phyloP scores from a whole-genome alignment of 2,888 invertebrate genomes.

The Agrilus cyanescens region DNA sequence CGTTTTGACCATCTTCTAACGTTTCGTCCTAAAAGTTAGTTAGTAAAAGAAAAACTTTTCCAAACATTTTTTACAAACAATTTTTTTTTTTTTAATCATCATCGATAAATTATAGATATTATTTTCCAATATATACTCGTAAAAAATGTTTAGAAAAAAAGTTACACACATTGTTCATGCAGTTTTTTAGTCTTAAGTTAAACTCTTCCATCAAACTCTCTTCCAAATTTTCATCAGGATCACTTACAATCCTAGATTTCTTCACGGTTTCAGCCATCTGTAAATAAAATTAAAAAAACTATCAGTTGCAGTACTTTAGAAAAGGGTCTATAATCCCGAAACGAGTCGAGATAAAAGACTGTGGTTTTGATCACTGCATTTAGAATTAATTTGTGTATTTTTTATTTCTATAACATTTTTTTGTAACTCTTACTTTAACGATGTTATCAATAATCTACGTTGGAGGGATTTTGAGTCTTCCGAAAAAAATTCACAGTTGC shows the following conservation, averaged over 20 bases:
- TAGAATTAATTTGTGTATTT: too few relatives aligned
- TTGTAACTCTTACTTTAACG: too few relatives aligned
- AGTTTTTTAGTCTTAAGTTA: conserved; percentile 35
- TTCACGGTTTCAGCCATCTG: conserved; percentile 37
- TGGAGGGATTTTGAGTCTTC: too few relatives aligned
- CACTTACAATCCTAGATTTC: conserved; percentile 37
- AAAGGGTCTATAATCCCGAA: too few relatives aligned
- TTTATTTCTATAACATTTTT: too few relatives aligned
- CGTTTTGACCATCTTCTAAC: conserved; percentile 17
- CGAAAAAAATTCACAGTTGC: too few relatives aligned
- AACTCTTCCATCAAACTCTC: conserved; percentile 36
- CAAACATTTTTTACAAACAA: too few relatives aligned
- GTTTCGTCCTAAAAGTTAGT: conserved; percentile 31
- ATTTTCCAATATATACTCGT: too few relatives aligned
- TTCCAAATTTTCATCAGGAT: conserved; percentile 31
- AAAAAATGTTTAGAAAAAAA: conserved; percentile 16
- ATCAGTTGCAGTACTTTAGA: background rate
- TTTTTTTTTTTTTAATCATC: background rate
- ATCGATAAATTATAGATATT: too few relatives aligned
- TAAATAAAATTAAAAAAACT: conserved; percentile 18
- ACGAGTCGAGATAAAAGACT: too few relatives aligned
- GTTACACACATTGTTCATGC: conserved; percentile 35
- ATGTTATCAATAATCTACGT: too few relatives aligned
- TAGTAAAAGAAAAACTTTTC: conserved; percentile 1
- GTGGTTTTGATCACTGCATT: too few relatives aligned